phyloP scores from a whole-genome alignment of 2,113 vertebrate species.

The Hoplias malabaricus region DNA sequence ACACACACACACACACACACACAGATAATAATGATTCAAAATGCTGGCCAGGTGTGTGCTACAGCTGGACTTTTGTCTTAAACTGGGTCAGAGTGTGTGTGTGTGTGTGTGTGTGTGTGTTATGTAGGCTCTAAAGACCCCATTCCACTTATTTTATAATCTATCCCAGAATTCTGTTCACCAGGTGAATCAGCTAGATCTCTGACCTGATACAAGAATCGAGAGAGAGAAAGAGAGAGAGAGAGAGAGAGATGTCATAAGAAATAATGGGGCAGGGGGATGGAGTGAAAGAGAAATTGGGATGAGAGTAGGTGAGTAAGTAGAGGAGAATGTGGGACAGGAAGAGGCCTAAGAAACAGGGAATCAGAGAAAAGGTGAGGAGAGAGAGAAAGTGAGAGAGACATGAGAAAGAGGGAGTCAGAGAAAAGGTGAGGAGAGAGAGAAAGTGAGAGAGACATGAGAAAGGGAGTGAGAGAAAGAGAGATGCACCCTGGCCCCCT shows the following conservation, averaged over 20 bases:
- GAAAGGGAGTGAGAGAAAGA: too few relatives aligned
- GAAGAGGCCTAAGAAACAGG: too few relatives aligned
- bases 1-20: too few relatives aligned
- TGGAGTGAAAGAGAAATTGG: neutral
- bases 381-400: too few relatives aligned
- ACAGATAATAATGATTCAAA: neutral
- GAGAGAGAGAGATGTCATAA: neutral
- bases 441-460: too few relatives aligned
- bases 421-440: too few relatives aligned
- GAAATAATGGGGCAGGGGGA: neutral
- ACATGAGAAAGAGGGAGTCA: too few relatives aligned
- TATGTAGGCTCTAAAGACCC: neutral
- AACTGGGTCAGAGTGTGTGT: slow-evolving; percentile 33
- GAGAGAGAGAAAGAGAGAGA: neutral
- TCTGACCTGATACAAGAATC: neutral
- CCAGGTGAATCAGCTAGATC: neutral
- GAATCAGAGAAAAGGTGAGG: too few relatives aligned
- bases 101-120: slow-evolving; percentile 5
- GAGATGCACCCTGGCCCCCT: too few relatives aligned
- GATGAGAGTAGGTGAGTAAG: too few relatives aligned
- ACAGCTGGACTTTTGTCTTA: neutral
- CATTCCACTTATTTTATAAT: slow-evolving; percentile 7
- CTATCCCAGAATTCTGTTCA: neutral
- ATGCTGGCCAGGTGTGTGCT: slow-evolving; percentile 13
- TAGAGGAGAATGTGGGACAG: too few relatives aligned